These are phyloP conservation scores for Leptoclinus maculatus DNA, from an alignment of 2,797 vertebrate species.

Conservation along the genomic window DNA sequence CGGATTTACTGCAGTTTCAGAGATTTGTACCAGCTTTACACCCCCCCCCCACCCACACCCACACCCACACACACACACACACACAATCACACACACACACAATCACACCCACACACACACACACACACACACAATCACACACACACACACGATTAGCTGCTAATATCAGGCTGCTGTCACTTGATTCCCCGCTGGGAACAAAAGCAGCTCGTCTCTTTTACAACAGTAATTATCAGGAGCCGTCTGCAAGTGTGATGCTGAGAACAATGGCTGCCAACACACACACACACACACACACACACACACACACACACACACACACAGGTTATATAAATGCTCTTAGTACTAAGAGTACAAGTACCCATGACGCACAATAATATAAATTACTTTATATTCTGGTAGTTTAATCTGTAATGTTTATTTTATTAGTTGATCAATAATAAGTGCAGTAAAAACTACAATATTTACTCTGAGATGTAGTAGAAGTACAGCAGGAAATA, in stretches of 20 bases:
- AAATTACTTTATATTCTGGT: too few relatives aligned
- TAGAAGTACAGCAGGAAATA: too few relatives aligned
- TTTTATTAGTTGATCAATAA: too few relatives aligned
- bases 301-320: background rate
- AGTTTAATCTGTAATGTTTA: too few relatives aligned
- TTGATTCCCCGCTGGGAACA: constrained; percentile 1
- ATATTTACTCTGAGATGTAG: too few relatives aligned
- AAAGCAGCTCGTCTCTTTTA: constrained; percentile 27
- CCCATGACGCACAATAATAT: too few relatives aligned
- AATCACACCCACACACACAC: too few relatives aligned
- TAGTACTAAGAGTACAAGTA: too few relatives aligned
- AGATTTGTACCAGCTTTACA: background rate
- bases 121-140: too few relatives aligned
- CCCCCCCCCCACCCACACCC: background rate
- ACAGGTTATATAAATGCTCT: too few relatives aligned
- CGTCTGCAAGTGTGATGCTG: constrained; percentile 4
- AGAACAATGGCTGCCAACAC: constrained; percentile 13
- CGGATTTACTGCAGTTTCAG: background rate
- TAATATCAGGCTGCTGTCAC: constrained; percentile 28
- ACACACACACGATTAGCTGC: constrained; percentile 3
- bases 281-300: constrained; percentile 1
- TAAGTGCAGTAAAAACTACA: too few relatives aligned
- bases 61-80: background rate
- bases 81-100: too few relatives aligned
- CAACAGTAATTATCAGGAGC: constrained; percentile 51